Evolutionary conservation across 2,113 vertebrate species (phyloP).

Genomic region (Podilymbus podiceps): DNA sequence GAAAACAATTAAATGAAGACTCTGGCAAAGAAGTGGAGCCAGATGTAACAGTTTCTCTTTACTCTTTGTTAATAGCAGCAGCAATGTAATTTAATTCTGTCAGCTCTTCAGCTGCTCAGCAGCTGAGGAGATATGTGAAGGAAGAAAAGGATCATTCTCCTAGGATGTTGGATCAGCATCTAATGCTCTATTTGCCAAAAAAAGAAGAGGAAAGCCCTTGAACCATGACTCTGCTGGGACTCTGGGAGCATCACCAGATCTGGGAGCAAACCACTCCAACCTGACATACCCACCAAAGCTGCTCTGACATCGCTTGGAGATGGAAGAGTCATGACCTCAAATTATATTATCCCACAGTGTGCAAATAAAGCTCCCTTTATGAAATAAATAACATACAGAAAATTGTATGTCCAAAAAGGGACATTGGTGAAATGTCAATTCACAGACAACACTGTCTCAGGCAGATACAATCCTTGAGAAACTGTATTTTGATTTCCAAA

Average conservation of each 20-base stretch:
- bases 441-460: neutral
- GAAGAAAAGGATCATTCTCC: conserved; percentile 68
- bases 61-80: conserved; percentile 72
- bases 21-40: conserved; percentile 76
- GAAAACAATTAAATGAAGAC: conserved; percentile 83
- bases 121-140: conserved; percentile 75
- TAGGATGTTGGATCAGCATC: conserved; percentile 43
- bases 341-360: neutral
- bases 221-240: neutral
- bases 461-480: neutral
- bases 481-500: neutral
- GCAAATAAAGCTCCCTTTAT: neutral
- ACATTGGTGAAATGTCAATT: neutral
- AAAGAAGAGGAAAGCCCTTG: conserved; percentile 59
- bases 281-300: neutral
- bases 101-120: conserved; percentile 74
- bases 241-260: neutral
- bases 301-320: neutral
- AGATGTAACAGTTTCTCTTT: conserved; percentile 76
- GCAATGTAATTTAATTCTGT: conserved; percentile 79
- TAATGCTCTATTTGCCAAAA: conserved; percentile 46
- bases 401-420: neutral
- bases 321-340: neutral
- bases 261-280: neutral
- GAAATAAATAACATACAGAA: neutral